Conservation (phyloP, 2,797 vertebrate species). For the Pyrocephalus nanus region DNA sequence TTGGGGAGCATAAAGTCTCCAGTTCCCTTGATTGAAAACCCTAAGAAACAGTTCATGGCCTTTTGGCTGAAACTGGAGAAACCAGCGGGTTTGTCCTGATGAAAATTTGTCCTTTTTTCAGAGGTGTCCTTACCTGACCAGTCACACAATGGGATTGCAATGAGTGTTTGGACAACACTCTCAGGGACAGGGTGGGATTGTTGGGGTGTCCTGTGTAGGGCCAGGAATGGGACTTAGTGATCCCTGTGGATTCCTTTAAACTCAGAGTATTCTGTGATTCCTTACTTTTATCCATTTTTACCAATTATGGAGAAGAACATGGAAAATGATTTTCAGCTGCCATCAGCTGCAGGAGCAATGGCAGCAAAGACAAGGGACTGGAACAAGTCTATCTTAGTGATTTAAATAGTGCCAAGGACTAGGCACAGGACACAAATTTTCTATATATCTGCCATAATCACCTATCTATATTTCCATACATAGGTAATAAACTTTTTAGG, state of each 20-base stretch:
- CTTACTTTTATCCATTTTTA: not conserved
- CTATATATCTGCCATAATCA: not conserved
- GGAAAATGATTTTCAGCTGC: not conserved
- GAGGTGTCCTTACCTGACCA: not conserved
- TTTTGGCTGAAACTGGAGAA: not conserved
- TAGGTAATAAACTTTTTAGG: not conserved
- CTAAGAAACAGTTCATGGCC: not conserved
- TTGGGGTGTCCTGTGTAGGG: not conserved
- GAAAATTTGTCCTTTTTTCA: not conserved
- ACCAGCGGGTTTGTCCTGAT: rapidly evolving
- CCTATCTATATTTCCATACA: too few relatives aligned
- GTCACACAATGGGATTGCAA: not conserved
- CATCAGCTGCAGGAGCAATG: not conserved
- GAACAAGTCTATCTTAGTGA: not conserved
- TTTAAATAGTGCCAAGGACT: not conserved
- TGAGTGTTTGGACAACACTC: rapidly evolving
- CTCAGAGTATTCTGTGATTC: not conserved
- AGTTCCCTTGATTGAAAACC: not conserved
- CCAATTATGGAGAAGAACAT: not conserved
- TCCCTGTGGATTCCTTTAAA: rapidly evolving
- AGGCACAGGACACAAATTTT: not conserved
- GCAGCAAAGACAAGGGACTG: not conserved
- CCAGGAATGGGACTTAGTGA: rapidly evolving
- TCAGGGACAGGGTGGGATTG: not conserved
- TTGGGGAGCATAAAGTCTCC: not conserved